These are phyloP conservation scores for Orientallactaga bullata DNA, from an alignment of 2,113 vertebrate genomes.

Conservation along the genomic window DNA sequence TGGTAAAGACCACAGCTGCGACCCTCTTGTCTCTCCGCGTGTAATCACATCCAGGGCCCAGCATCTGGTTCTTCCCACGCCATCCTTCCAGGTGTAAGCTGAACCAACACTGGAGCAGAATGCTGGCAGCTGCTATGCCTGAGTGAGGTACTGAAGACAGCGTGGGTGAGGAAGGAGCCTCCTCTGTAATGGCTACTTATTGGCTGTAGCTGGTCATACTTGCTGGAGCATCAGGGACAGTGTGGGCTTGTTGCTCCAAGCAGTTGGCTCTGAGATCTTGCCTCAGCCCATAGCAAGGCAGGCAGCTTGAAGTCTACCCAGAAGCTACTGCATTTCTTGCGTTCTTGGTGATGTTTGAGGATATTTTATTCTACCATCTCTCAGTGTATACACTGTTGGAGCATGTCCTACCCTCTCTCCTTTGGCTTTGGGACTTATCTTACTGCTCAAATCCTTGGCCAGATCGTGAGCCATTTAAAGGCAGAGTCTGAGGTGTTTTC, in stretches of 20 bases:
- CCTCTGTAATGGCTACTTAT: too few relatives aligned
- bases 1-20: fast-evolving
- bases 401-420: fast-evolving
- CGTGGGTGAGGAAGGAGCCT: background rate
- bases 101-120: background rate
- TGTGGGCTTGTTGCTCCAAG: fast-evolving
- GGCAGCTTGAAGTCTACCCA: background rate
- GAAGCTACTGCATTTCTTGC: too few relatives aligned
- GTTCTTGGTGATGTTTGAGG: too few relatives aligned
- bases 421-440: too few relatives aligned
- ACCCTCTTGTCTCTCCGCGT: fast-evolving
- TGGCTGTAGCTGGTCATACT: background rate
- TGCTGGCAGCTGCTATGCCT: background rate
- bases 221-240: background rate
- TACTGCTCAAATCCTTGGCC: fast-evolving
- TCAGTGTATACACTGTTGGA: fast-evolving
- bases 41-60: fast-evolving
- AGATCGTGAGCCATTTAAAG: fast-evolving
- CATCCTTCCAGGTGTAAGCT: fast-evolving
- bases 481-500: background rate
- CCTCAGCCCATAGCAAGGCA: background rate
- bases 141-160: background rate
- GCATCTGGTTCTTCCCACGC: fast-evolving
- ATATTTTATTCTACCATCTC: fast-evolving
- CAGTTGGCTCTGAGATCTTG: too few relatives aligned